Evolutionary conservation across 2,888 invertebrate genomes (phyloP), one percentile per base, ranked within the genome.

Genomic region (Watsonalla cultraria): DNA sequence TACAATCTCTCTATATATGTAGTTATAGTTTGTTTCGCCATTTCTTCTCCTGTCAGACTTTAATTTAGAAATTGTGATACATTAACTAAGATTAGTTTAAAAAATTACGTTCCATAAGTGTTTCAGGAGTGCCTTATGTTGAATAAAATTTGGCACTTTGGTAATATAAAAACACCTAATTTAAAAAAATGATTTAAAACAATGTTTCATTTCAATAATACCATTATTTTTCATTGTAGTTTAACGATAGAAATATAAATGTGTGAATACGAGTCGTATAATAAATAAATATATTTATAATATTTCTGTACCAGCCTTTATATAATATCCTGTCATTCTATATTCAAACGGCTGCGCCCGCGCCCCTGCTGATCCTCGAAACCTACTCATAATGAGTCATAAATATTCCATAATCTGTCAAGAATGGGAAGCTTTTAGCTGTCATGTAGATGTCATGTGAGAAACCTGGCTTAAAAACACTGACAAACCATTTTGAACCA

Each of bases 381-480:
- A 77, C 75, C 65, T 69, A 55, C 56, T 52, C 66, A 79, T 76
- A 80, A 80, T 74, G 73, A 76, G 78, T 77, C 83, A 76, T 84
- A 85, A 85, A 85, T 84, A 80, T 84, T 72, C 73, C 65, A 72
- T 82, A 78, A 83, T 82, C 80, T 77, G 80, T 79, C 77, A 81
- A 77, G 72, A 76, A 78, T 72, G 70, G 76, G 78, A 68, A 68
- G 72, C 73, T 69, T 67, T 58, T 57, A 70, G 67, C 70, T 74
- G 76, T 80, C 74, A 72, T 59, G 65, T 66, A 68, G 65, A 65
- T 60, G 69, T 74, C 78, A 68, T 74, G 55, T 59, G 74, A 72
- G 74, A 67, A 68, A 62, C 37, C 13, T 14, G 14, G 14, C 33
- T 50, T 9, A n/a, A 42, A 8, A 8, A n/a, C 42, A 11, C 11